Evolutionary conservation across 2,888 invertebrate species (phyloP).

Genomic region (Villa cingulata): DNA sequence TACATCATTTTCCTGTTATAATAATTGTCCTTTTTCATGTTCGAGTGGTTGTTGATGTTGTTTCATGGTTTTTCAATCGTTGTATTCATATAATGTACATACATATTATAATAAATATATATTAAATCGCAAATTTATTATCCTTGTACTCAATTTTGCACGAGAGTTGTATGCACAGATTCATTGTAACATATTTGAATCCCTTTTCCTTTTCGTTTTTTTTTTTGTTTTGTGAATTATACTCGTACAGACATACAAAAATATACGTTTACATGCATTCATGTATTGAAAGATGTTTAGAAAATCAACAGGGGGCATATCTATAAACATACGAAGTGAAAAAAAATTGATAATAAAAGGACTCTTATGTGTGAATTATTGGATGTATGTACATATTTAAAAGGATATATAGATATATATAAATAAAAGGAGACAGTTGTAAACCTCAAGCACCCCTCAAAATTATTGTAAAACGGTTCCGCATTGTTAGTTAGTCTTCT

Average conservation of each 20-base stretch:
- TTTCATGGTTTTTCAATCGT: neutral
- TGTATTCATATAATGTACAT: neutral
- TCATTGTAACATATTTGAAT: too few relatives aligned
- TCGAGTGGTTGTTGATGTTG: neutral
- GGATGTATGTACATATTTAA: too few relatives aligned
- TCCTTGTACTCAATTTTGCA: conserved; percentile 1
- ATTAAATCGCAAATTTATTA: conserved; percentile 3
- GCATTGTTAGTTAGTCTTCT: conserved; percentile 8
- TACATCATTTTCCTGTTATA: neutral
- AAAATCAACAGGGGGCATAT: conserved; percentile 12
- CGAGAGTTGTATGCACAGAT: neutral
- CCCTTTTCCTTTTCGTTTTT: too few relatives aligned
- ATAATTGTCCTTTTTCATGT: neutral
- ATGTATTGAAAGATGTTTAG: conserved; percentile 5
- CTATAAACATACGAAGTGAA: conserved; percentile 8
- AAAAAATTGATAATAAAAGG: conserved; percentile 1
- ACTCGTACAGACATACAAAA: neutral
- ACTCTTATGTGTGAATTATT: conserved; percentile 3
- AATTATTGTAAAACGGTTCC: conserved; percentile 13
- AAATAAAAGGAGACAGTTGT: conserved; percentile 10
- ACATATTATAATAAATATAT: neutral
- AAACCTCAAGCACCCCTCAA: conserved; percentile 15
- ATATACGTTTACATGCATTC: neutral
- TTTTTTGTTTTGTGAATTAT: too few relatives aligned
- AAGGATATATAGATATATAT: neutral